phyloP scores from a whole-genome alignment of 2,888 invertebrate species.

The Chalcis sispes region DNA sequence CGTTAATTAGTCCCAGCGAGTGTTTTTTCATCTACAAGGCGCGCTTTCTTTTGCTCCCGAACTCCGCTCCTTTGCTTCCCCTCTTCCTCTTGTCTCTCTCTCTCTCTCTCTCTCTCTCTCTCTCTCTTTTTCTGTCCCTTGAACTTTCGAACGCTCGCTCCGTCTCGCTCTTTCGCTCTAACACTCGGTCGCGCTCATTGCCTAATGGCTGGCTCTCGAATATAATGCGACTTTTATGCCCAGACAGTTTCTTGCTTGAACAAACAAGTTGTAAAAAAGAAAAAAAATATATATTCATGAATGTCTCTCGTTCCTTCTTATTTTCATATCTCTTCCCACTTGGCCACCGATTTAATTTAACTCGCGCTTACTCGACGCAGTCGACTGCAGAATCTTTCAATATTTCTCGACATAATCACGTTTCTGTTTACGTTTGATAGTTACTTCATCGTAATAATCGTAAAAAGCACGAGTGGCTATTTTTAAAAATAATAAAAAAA shows the following conservation, averaged over 20 bases:
- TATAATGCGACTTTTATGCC: slow-evolving; percentile 47
- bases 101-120: not conserved
- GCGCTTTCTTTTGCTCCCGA: slow-evolving; percentile 25
- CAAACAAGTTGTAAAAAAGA: slow-evolving; percentile 50
- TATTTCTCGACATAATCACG: not conserved
- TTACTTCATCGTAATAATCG: too few species aligned
- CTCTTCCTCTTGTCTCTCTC: too few species aligned
- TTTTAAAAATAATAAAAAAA: too few species aligned
- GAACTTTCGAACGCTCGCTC: not conserved
- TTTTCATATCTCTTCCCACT: not conserved
- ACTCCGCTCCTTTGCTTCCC: too few species aligned
- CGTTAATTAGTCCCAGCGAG: slow-evolving; percentile 40
- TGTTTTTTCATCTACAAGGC: slow-evolving; percentile 38
- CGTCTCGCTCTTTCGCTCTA: not conserved
- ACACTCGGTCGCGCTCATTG: slow-evolving; percentile 1
- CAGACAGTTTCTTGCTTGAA: slow-evolving; percentile 44
- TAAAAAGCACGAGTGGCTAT: too few species aligned
- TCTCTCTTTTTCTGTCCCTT: not conserved
- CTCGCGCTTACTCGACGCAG: not conserved
- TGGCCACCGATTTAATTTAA: slow-evolving; percentile 16
- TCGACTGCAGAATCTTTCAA: not conserved
- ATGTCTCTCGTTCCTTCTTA: slow-evolving; percentile 3
- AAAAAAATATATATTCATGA: slow-evolving; percentile 24
- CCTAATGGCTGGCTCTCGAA: slow-evolving; percentile 12
- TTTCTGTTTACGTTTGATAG: not conserved